Conservation (phyloP, 2,888 invertebrate genomes). For the Stenurella melanura region DNA sequence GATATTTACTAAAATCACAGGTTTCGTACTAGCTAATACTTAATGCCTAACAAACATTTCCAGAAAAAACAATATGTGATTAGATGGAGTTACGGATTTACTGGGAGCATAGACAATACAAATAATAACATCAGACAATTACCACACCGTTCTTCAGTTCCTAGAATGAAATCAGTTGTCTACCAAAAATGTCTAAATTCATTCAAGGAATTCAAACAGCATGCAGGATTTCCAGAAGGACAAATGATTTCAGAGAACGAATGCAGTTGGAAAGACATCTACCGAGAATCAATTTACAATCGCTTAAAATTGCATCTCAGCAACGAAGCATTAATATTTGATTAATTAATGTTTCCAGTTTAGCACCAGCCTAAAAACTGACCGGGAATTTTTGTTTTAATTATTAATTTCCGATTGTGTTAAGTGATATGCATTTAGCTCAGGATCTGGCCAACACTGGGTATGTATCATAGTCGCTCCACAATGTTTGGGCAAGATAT, state of each 20-base stretch:
- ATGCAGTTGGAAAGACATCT: constrained; percentile 17
- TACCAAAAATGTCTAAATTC: constrained; percentile 26
- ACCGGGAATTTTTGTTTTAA: background rate
- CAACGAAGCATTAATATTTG: background rate
- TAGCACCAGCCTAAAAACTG: background rate
- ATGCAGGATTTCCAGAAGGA: constrained; percentile 27
- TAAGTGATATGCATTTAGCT: too few species aligned
- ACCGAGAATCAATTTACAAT: constrained; percentile 14
- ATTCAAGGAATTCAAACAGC: constrained; percentile 28
- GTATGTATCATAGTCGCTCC: too few species aligned
- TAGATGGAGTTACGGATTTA: background rate
- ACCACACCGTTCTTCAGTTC: constrained; percentile 17
- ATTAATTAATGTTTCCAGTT: background rate
- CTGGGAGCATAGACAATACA: background rate
- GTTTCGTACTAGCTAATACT: background rate
- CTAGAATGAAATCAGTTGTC: constrained; percentile 20
- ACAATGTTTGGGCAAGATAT: too few species aligned
- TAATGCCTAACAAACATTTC: background rate
- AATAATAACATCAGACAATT: background rate
- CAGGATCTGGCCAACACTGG: too few species aligned
- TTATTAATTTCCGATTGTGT: too few species aligned
- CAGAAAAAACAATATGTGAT: background rate
- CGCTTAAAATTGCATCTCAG: background rate
- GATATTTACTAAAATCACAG: background rate
- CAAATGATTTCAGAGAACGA: constrained; percentile 31